phyloP scores from a whole-genome alignment of 1,140 invertebrate genomes.

The Zaprionus vittiger region DNA sequence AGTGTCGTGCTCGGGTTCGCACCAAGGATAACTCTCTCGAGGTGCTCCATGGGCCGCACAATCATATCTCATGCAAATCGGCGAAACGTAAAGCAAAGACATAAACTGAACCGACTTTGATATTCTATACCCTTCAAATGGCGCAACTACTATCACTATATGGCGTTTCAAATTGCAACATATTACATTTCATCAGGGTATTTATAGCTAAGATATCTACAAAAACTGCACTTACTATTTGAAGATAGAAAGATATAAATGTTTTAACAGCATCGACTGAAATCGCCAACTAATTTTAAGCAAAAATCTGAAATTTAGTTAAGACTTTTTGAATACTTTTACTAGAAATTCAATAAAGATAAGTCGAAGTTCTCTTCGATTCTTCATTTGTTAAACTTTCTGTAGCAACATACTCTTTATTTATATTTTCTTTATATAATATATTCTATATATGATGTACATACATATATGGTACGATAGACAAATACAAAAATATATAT shows the following conservation, averaged over 20 bases:
- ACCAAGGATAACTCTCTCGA: constrained; percentile 62
- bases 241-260: neutral
- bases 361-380: neutral
- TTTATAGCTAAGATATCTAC: neutral
- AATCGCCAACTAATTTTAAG: neutral
- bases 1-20: constrained; percentile 74
- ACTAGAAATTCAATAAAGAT: neutral
- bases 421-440: neutral
- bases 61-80: constrained; percentile 43
- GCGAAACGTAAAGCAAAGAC: neutral
- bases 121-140: neutral
- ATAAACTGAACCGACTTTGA: neutral
- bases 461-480: neutral
- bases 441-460: neutral
- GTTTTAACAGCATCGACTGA: neutral
- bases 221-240: neutral
- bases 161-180: neutral
- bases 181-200: neutral
- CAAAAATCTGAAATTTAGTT: neutral
- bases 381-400: neutral
- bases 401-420: neutral
- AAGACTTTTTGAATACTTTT: neutral
- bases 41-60: constrained; percentile 64
- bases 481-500: constrained; percentile 2
- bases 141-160: neutral